Conservation (phyloP, 2,113 vertebrate species). For the Trichechus manatus region DNA sequence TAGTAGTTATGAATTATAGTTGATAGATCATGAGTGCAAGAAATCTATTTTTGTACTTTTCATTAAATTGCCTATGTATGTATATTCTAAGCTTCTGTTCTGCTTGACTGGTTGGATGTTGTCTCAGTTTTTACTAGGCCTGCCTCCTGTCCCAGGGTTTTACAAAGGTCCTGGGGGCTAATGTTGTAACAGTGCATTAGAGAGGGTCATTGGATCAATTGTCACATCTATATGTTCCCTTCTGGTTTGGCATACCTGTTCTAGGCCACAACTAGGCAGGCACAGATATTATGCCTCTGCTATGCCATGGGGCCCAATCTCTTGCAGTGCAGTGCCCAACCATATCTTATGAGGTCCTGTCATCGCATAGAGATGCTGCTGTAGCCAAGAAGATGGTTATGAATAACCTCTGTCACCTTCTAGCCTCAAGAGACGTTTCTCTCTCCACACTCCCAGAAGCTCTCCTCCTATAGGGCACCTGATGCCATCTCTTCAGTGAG, state of each 20-base stretch:
- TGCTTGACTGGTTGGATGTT: not conserved
- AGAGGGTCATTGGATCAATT: not conserved
- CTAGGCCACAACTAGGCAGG: not conserved
- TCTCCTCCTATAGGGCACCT: not conserved
- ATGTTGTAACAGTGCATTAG: not conserved
- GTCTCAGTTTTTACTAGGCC: not conserved
- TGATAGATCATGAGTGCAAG: not conserved
- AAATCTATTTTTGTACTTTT: not conserved
- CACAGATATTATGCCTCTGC: not conserved
- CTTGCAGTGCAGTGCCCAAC: not conserved
- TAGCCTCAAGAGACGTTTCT: not conserved
- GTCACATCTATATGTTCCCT: not conserved
- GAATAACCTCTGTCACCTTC: not conserved
- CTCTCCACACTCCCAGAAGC: not conserved
- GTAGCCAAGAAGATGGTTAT: not conserved
- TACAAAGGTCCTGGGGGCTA: not conserved
- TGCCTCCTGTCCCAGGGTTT: not conserved
- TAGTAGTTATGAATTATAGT: slow-evolving; percentile 20
- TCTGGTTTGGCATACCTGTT: not conserved
- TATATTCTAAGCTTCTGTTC: not conserved
- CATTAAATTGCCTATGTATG: not conserved
- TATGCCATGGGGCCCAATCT: not conserved
- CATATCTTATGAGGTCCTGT: not conserved
- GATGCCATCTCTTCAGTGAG: not conserved
- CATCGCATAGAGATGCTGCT: not conserved